Conservation (phyloP, 2,888 invertebrate genomes). For the Luffia ferchaultella region DNA sequence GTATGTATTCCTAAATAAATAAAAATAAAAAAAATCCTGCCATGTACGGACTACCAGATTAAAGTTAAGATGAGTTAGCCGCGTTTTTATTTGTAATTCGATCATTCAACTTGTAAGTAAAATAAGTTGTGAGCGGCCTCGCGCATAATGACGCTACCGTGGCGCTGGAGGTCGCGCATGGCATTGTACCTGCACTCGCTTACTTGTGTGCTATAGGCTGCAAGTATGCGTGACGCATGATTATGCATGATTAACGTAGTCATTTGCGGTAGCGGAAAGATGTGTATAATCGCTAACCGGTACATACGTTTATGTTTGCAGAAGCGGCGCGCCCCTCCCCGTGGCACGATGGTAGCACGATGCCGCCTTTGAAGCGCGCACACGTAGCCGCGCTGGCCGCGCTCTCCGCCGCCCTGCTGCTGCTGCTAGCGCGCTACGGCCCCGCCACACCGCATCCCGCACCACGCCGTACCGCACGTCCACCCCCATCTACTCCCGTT, state of each 20-base stretch:
- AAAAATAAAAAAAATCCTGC: no score
- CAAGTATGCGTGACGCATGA: no score
- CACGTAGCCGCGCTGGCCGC: conserved; percentile 26
- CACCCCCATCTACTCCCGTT: conserved; percentile 16
- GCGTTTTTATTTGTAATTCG: no score
- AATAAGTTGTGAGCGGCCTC: no score
- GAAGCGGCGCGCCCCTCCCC: background rate
- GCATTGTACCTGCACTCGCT: no score
- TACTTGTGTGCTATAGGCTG: no score
- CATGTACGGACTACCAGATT: no score
- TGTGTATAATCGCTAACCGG: background rate
- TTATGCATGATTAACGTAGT: background rate
- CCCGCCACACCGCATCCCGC: conserved; percentile 24
- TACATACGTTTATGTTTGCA: background rate
- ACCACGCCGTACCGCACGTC: conserved; percentile 13
- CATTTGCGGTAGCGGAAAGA: background rate
- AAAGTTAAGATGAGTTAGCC: no score
- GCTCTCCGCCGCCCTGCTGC: conserved; percentile 30
- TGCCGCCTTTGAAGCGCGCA: background rate
- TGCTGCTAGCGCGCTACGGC: conserved; percentile 42
- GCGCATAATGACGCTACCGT: no score
- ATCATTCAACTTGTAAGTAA: no score
- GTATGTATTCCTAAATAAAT: no score
- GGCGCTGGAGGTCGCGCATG: no score
- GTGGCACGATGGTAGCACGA: background rate